Evolutionary conservation across 2,113 vertebrate species (phyloP).

Genomic region (Entomyzon cyanotis): DNA sequence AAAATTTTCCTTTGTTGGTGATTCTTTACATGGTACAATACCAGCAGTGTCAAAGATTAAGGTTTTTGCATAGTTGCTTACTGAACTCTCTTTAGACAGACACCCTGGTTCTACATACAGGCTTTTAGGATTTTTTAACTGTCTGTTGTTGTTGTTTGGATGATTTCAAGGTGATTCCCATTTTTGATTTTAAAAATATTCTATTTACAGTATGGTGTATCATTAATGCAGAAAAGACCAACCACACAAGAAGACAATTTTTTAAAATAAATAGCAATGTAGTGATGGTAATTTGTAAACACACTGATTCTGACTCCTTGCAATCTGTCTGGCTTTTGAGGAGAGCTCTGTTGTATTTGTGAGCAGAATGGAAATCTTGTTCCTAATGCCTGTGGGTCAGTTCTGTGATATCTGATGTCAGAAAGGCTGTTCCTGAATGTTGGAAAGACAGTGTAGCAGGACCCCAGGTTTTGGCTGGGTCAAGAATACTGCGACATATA

Average conservation of each 20-base stretch:
- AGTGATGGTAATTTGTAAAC: neutral
- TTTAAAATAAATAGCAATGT: neutral
- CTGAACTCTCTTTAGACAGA: neutral
- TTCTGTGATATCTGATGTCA: neutral
- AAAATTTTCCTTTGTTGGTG: neutral
- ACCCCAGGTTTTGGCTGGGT: neutral
- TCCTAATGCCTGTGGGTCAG: neutral
- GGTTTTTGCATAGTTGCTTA: fast-evolving
- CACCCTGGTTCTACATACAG: neutral
- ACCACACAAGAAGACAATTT: fast-evolving
- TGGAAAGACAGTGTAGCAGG: neutral
- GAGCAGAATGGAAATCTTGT: neutral
- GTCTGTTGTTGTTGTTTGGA: neutral
- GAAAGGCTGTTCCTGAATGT: neutral
- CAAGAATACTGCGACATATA: neutral
- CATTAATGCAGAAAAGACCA: neutral
- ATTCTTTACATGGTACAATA: neutral
- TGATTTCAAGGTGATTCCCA: neutral
- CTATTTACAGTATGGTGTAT: neutral
- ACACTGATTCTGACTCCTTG: neutral
- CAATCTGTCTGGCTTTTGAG: neutral
- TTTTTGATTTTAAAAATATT: neutral
- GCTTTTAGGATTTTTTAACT: neutral
- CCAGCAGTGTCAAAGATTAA: neutral
- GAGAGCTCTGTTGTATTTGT: neutral